These are phyloP conservation scores for Drosophila greeni DNA, from an alignment of 2,888 invertebrate genomes.

Conservation along the genomic window DNA sequence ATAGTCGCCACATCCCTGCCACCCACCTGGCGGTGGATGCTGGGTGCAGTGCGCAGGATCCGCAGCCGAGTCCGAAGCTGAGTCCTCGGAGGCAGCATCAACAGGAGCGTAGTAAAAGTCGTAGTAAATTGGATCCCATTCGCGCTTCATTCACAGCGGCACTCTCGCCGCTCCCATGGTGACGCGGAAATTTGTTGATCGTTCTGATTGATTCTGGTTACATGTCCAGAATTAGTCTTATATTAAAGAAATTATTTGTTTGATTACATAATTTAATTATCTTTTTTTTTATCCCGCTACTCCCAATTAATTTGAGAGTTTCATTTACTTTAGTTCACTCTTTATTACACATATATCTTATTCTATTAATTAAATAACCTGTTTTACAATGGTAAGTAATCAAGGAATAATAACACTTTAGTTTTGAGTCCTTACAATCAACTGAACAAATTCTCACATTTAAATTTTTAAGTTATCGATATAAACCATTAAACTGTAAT, in stretches of 20 bases:
- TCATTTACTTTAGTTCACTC: too few relatives aligned
- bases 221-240: neutral
- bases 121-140: slow-evolving; percentile 66
- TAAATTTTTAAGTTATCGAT: neutral
- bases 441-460: neutral
- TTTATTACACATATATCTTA: too few relatives aligned
- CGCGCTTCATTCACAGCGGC: slow-evolving; percentile 36
- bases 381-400: too few relatives aligned
- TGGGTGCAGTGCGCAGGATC: slow-evolving; percentile 62
- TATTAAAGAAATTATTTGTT: neutral
- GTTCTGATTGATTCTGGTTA: neutral
- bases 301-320: too few relatives aligned
- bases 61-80: slow-evolving; percentile 8
- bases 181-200: slow-evolving; percentile 4
- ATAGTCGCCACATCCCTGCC: slow-evolving; percentile 22
- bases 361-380: too few relatives aligned
- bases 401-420: too few relatives aligned
- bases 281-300: too few relatives aligned
- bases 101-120: slow-evolving; percentile 56
- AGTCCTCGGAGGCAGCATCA: slow-evolving; percentile 24
- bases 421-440: too few relatives aligned
- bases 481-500: too few relatives aligned
- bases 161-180: neutral
- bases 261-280: neutral
- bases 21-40: slow-evolving; percentile 46